Evolutionary conservation across 1,140 invertebrate species (phyloP).

Genomic region (Sitophilus oryzae): DNA sequence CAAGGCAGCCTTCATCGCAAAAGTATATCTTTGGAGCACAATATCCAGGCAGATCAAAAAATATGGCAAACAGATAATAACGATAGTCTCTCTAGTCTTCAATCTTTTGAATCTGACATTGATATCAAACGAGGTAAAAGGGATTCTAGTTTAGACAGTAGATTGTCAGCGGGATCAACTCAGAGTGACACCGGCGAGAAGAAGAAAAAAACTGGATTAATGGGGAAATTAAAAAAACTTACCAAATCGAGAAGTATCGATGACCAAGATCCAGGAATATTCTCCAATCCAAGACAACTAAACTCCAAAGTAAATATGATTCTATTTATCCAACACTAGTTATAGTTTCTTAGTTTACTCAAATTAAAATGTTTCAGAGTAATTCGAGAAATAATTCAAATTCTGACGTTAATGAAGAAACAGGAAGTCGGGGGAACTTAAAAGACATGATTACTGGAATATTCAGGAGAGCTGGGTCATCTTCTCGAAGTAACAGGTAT

Average conservation of each 20-base stretch:
- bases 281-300: conserved; percentile 30
- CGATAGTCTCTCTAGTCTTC: conserved; percentile 72
- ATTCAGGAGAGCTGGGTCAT: conserved; percentile 63
- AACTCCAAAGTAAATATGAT: conserved; percentile 7
- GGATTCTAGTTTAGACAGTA: conserved; percentile 69
- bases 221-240: conserved; percentile 77
- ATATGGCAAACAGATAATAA: conserved; percentile 67
- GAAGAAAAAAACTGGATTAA: conserved; percentile 76
- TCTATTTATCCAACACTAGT: neutral
- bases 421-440: conserved; percentile 66
- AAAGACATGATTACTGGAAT: conserved; percentile 75
- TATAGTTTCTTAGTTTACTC: neutral
- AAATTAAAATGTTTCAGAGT: conserved; percentile 44
- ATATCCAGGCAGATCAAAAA: conserved; percentile 47
- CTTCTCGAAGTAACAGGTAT: conserved; percentile 64
- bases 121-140: conserved; percentile 48
- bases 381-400: conserved; percentile 54
- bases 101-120: conserved; percentile 52
- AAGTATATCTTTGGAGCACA: conserved; percentile 71
- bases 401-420: conserved; percentile 65
- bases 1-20: conserved; percentile 56
- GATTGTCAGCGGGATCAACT: conserved; percentile 74
- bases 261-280: conserved; percentile 46
- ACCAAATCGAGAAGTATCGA: conserved; percentile 81
- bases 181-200: conserved; percentile 71